Evolutionary conservation across 2,888 invertebrate species (phyloP), one percentile per base, ranked within the genome.

Genomic region (Agrochola macilenta): DNA sequence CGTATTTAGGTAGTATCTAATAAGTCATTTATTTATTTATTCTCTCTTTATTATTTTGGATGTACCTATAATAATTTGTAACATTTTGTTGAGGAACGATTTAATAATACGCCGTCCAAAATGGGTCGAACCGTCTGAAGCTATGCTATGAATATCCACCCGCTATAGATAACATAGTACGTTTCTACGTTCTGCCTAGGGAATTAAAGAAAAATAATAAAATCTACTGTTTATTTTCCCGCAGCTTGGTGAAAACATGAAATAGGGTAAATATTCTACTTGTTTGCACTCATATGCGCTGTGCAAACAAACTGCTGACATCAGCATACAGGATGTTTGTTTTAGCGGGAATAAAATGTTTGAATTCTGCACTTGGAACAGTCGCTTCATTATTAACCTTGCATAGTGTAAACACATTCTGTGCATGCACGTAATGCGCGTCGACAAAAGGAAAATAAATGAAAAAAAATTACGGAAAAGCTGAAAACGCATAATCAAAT

Each of bases 401-500:
- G 30, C 26, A 39, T 39, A 23, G 14, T 23, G 8, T 5, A 17
- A n/a, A 30, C 14, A 30, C 1, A 43, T 39, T 43, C 5, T n/a
- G 14, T 30, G 7, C 46, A 2, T 17, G 9, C n/a, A n/a, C 54
- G 23, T 26, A 46, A 20, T 30, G 23, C 39, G 2, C 20, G n/a
- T 60, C 8, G 9, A 20, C 14, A 46, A 30, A 52, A 26, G 26
- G 14, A 20, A 66, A 54, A 61, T 0, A 54, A 58, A 12, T 14
- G 20, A 20, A 79, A 46, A n/a, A 65, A 35, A 65, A 23, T 23
- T 35, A 43, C 35, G 35, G 30, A 71, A 64, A 72, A 43, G 5
- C 20, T 39, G 14, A n/a, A 46, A 57, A 43, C 23, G 3, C 76
- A 17, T 69, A 70, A 83, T 80, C 26, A 78, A 83, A 70, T 78